phyloP scores from a whole-genome alignment of 2,113 vertebrate genomes.

The Catharus minimus region DNA sequence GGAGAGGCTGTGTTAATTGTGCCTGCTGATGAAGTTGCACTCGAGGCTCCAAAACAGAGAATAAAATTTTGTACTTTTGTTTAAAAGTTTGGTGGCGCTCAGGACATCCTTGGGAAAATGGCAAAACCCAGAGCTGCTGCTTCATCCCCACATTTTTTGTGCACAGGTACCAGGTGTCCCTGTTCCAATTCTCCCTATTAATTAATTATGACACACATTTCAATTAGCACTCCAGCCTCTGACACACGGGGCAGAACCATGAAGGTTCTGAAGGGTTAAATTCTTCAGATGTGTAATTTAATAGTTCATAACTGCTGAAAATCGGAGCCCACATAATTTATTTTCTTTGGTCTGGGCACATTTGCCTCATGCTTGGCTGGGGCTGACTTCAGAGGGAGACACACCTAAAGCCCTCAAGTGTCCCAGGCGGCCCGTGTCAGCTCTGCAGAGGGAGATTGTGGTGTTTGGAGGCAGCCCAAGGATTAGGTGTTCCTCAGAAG shows the following conservation, averaged over 20 bases:
- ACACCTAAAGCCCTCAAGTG: constrained; percentile 89
- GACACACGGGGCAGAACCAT: neutral
- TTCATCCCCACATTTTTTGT: neutral
- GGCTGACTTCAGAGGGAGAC: constrained; percentile 87
- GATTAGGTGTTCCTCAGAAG: constrained; percentile 91
- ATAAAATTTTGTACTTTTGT: neutral
- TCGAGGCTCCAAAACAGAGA: neutral
- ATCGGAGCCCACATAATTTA: constrained; percentile 84
- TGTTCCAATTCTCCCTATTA: neutral
- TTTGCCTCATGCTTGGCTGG: constrained; percentile 84
- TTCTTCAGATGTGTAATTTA: constrained; percentile 76
- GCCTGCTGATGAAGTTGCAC: neutral
- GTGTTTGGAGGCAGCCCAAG: constrained; percentile 85
- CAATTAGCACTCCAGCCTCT: constrained; percentile 7
- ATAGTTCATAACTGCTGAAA: constrained; percentile 87
- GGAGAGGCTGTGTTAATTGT: neutral
- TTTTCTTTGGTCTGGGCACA: constrained; percentile 86
- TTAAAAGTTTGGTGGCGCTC: neutral
- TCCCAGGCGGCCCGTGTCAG: constrained; percentile 85
- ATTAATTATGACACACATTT: neutral
- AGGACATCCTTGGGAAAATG: neutral
- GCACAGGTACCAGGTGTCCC: neutral
- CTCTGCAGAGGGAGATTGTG: constrained; percentile 78
- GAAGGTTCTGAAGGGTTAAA: constrained; percentile 75
- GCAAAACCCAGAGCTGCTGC: neutral